phyloP scores from a whole-genome alignment of 2,888 invertebrate genomes.

The Antitype chi region DNA sequence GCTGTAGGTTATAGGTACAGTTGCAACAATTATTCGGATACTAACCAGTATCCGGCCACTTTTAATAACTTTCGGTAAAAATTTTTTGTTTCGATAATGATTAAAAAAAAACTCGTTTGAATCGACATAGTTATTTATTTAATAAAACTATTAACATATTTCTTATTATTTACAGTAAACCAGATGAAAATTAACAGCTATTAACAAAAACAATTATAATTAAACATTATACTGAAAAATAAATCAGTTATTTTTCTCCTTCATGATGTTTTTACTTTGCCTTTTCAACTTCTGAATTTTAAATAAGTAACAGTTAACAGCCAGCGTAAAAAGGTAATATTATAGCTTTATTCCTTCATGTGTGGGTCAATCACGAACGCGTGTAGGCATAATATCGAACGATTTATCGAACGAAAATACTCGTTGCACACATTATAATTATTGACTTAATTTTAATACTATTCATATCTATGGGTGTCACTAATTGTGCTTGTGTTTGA shows the following conservation, averaged over 20 bases:
- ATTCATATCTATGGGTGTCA: not conserved
- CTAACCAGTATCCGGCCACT: conserved; percentile 4
- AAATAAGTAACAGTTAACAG: not conserved
- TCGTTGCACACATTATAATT: not conserved
- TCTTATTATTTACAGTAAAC: conserved; percentile 59
- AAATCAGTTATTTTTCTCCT: not conserved
- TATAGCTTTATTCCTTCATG: not conserved
- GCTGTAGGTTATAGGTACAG: no score
- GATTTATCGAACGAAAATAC: not conserved
- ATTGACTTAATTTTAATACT: not conserved
- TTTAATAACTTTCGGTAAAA: not conserved
- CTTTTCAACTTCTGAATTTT: no score
- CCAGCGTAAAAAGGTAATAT: not conserved
- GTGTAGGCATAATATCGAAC: not conserved
- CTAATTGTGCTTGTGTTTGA: not conserved
- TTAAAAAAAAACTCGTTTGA: not conserved
- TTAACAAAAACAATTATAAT: conserved; percentile 48
- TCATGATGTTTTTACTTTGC: not conserved
- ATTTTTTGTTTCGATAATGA: no score
- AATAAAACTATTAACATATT: conserved; percentile 61
- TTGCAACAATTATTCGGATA: not conserved
- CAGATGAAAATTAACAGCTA: conserved; percentile 38
- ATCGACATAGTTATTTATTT: conserved; percentile 59
- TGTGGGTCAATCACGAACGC: not conserved
- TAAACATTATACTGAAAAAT: conserved; percentile 29